phyloP scores from a whole-genome alignment of 2,113 vertebrate species.

The Psephotus haematonotus region DNA sequence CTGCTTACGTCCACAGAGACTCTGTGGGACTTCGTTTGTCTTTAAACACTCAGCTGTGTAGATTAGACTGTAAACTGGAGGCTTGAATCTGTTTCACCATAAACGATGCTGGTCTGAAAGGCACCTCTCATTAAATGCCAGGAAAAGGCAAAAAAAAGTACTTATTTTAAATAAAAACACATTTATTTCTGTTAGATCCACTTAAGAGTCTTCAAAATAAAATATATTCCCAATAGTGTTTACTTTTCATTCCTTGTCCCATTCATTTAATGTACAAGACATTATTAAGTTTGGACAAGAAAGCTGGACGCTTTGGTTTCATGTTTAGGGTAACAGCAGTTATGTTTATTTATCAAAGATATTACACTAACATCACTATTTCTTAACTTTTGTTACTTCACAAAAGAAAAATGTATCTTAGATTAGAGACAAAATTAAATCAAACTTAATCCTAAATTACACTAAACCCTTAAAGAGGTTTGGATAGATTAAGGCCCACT shows the following conservation, averaged over 20 bases:
- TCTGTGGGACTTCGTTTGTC: background rate
- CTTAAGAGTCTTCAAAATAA: background rate
- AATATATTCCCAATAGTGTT: background rate
- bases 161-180: background rate
- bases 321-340: background rate
- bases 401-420: background rate
- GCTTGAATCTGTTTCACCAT: background rate
- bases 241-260: background rate
- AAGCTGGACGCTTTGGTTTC: background rate
- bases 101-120: background rate
- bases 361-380: background rate
- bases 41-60: background rate
- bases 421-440: background rate
- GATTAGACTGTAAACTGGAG: background rate
- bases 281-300: background rate
- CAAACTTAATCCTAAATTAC: background rate
- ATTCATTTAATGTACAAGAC: background rate
- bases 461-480: background rate
- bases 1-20: background rate
- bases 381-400: background rate
- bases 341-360: background rate
- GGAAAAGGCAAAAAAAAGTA: background rate
- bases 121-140: background rate
- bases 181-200: background rate
- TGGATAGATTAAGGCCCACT: background rate